A percentile compares a stretch with the other conserved stretches of the same genome.
phyloP scores from a whole-genome alignment of 2,888 invertebrate genomes.

The Trichopria drosophilae region DNA sequence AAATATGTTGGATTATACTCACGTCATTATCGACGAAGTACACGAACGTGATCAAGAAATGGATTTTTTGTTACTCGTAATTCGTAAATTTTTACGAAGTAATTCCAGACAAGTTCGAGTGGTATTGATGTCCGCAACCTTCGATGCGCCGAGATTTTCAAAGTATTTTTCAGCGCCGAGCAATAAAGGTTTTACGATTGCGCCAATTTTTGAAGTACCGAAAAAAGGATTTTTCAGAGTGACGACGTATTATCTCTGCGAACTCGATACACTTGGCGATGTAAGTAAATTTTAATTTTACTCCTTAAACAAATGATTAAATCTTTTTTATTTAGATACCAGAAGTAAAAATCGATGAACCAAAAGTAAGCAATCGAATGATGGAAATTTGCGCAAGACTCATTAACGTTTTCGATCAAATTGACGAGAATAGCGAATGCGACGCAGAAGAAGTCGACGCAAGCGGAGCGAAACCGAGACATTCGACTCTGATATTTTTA shows the following conservation, averaged over 20 bases:
- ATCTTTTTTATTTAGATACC: slow-evolving; percentile 32
- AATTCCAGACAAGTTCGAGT: slow-evolving; percentile 70
- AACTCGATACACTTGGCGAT: slow-evolving; percentile 44
- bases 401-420: slow-evolving; percentile 67
- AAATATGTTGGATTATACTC: slow-evolving; percentile 78
- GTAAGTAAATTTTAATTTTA: slow-evolving; percentile 42
- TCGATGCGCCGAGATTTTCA: slow-evolving; percentile 73
- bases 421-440: slow-evolving; percentile 56
- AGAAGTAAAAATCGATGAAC: slow-evolving; percentile 64
- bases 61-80: slow-evolving; percentile 84
- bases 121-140: slow-evolving; percentile 93
- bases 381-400: slow-evolving; percentile 63
- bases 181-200: slow-evolving; percentile 53
- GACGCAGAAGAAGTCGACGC: slow-evolving; percentile 39
- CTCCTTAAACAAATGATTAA: slow-evolving; percentile 5
- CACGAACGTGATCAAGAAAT: slow-evolving; percentile 91
- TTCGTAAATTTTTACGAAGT: slow-evolving; percentile 74
- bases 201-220: slow-evolving; percentile 64
- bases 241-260: slow-evolving; percentile 68
- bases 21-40: slow-evolving; percentile 90
- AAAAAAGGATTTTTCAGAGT: slow-evolving; percentile 63
- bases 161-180: slow-evolving; percentile 67
- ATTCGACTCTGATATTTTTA: slow-evolving; percentile 84
- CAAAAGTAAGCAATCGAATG: slow-evolving; percentile 66
- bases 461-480: slow-evolving; percentile 53